Evolutionary conservation across 2,113 vertebrate species (phyloP), one percentile per base, ranked within the genome.

Genomic region (Dermatemys mawii): DNA sequence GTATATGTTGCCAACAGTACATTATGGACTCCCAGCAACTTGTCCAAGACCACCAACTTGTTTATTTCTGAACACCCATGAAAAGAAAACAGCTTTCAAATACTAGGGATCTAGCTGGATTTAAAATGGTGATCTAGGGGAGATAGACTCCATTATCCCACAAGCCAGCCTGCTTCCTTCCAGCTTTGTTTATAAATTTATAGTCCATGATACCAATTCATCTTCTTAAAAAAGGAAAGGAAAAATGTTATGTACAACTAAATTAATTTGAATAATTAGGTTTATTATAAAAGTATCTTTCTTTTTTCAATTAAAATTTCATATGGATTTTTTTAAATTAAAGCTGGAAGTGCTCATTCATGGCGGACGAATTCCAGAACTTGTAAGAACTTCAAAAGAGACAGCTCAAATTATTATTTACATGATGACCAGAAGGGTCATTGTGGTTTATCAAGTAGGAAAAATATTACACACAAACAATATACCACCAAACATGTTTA

Each of bases 1-100:
- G 46, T 6, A 46, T 50, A 5, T 0, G 0, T 0, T 44, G 48
- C 41, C 49, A 51, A 29, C 0, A 0, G 44, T 16, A 46, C 1
- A 89, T 80, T 0, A 2, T 0, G 2, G 35, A 27, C 53, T 46
- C 38, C 11, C 89, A n/a, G 83, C 81, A 90, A 44, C 24, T 0
- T 0, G 8, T 35, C 11, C 54, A 75, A 89, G 50, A 82, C 50
- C 73, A n/a, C 8, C 63, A 51, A 21, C 73, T n/a, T 82, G 67
- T 53, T 96, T 79, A 53, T 60, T 94, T 60, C 63, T 24, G 48
- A 70, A 38, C 5, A 90, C 75, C 24, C 13, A 21, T 44, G 54
- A 49, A 38, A 78, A 12, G 19, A 55, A 85, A 89, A 19, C 19
- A 53, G 35, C 38, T 89, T 81, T 88, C 67, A 78, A 89, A 83